Conservation (phyloP, 2,888 invertebrate genomes). For the Ommatoiulus sabulosus region DNA sequence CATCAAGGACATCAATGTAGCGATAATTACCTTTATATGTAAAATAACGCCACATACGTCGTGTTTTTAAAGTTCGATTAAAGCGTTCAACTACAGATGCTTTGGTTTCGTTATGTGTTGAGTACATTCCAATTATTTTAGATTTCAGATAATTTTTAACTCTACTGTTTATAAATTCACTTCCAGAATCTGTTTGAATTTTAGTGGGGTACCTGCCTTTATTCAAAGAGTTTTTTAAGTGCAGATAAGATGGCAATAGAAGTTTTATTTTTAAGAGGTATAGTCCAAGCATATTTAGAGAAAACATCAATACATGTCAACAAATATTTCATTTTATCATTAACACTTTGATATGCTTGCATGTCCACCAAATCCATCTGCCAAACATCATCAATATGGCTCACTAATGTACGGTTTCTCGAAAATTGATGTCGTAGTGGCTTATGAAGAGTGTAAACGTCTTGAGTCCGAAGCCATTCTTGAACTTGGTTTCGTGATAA, state of each 20-base stretch:
- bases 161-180: constrained; percentile 61
- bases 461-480: not conserved
- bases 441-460: not conserved
- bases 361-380: constrained; percentile 63
- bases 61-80: constrained; percentile 61
- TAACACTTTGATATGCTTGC: constrained; percentile 57
- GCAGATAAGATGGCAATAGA: constrained; percentile 58
- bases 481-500: not conserved
- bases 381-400: constrained; percentile 62
- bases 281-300: constrained; percentile 62
- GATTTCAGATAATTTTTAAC: constrained; percentile 48
- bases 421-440: not conserved
- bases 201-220: constrained; percentile 58
- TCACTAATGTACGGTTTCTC: constrained; percentile 60
- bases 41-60: constrained; percentile 59
- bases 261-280: constrained; percentile 62
- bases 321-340: constrained; percentile 62
- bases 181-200: constrained; percentile 62
- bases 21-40: not conserved
- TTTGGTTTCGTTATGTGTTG: constrained; percentile 60
- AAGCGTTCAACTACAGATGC: constrained; percentile 61
- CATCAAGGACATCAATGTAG: no score
- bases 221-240: constrained; percentile 60
- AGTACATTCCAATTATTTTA: not conserved
- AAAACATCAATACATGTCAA: constrained; percentile 57